Percentiles rank a stretch among this genome's conserved stretches.
These are phyloP conservation scores for Thalassaphorura encarpata DNA, from an alignment of 1,140 invertebrate genomes.

Conservation along the genomic window DNA sequence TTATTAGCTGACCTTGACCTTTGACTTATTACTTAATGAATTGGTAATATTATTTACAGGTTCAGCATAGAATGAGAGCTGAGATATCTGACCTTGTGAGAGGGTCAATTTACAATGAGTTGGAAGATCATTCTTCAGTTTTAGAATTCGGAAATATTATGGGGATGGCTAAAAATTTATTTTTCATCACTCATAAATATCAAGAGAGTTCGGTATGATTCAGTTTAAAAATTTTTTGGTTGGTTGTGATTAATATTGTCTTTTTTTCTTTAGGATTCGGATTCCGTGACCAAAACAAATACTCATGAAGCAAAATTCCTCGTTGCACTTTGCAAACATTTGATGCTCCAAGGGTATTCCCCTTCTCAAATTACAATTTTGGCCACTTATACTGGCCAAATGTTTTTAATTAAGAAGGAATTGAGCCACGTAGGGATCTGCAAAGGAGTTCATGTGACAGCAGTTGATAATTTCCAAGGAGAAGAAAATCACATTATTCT, in stretches of 20 bases:
- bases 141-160: constrained; percentile 14
- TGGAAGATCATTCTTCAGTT: constrained; percentile 30
- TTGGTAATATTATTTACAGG: background rate
- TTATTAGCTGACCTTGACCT: background rate
- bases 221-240: background rate
- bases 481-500: constrained; percentile 75
- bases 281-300: constrained; percentile 46
- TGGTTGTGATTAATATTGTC: background rate
- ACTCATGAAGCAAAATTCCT: constrained; percentile 47
- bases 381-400: constrained; percentile 52
- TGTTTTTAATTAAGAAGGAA: constrained; percentile 26
- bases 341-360: constrained; percentile 49
- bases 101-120: constrained; percentile 30
- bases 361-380: constrained; percentile 53
- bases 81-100: constrained; percentile 31
- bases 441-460: constrained; percentile 47
- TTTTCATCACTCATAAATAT: constrained; percentile 27
- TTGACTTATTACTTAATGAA: background rate
- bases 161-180: constrained; percentile 28
- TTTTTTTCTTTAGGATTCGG: constrained; percentile 34
- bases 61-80: constrained; percentile 33
- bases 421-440: constrained; percentile 1
- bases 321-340: constrained; percentile 45
- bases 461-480: constrained; percentile 74
- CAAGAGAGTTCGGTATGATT: constrained; percentile 13